Base-by-base conservation (phyloP, 2,113 vertebrate species). In the Podarcis cretensis region DNA sequence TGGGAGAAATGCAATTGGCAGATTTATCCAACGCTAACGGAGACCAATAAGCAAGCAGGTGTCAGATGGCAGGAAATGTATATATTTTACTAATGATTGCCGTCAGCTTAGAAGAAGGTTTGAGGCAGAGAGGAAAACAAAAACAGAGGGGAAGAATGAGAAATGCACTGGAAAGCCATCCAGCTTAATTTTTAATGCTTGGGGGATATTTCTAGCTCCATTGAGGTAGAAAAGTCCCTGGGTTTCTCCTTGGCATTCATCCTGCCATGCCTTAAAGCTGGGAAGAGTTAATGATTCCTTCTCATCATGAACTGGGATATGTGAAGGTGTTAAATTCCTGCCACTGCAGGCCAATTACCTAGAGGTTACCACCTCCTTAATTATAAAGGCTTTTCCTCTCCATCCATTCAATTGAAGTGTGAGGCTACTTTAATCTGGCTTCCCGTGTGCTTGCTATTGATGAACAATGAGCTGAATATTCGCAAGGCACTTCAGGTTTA, bases 261-360 rank as follows among this genome's bases (percentile, higher is more conserved):
- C 30, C 48, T 32, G 27, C 54, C 6, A 6, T 59, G 35, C 14
- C 79, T 63, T 30, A 59, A 40, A 54, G 74, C 40, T 59, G 30
- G n/a, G 48, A 81, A 65, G 73, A 37, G 21, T 54, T 65, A 20
- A 74, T 69, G 78, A 65, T 75, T 54, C n/a, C 54, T 54, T 74
- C 35, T 43, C 54, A 30, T 40, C 6, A 63, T 63, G 79, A 81
- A 71, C 20, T 6, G 6, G 23, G 18, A 25, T 37, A n/a, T 40
- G 74, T 59, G 71, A 65, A 63, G 68, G 9, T 74, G 37, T 63
- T 32, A 35, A 92, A 93, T 89, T 43, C 78, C 66, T 90, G 79
- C 87, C 89, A 89, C 66, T 0, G 0, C 25, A 82, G 48, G 3
- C 25, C 23, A 73, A 87, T n/a, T 18, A 73, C n/a, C 9, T 5